Evolutionary conservation across 2,797 vertebrate species (phyloP).

Genomic region (Hafferia zeledoni): DNA sequence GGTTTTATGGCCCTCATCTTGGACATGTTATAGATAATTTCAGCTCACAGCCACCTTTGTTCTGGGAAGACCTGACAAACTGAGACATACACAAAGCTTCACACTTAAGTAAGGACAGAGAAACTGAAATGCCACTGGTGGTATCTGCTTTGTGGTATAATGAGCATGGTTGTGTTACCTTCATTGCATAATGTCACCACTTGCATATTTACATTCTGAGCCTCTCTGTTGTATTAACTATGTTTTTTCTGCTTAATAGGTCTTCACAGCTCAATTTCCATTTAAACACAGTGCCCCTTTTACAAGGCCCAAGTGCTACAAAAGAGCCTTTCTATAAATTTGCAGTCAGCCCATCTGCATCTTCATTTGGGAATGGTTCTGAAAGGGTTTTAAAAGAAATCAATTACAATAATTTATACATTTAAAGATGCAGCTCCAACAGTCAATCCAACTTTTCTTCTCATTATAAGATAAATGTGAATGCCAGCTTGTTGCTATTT

Average conservation of each 20-base stretch:
- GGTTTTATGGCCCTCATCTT: not conserved
- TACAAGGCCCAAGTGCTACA: not conserved
- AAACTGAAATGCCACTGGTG: not conserved
- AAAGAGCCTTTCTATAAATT: not conserved
- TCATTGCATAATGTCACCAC: not conserved
- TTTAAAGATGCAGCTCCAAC: not conserved
- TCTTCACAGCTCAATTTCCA: not conserved
- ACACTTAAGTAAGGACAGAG: not conserved
- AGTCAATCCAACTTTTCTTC: slow-evolving; percentile 15
- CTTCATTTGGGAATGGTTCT: not conserved
- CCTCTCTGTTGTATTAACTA: not conserved
- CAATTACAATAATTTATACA: slow-evolving; percentile 24
- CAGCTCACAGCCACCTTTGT: not conserved
- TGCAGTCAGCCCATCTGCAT: not conserved
- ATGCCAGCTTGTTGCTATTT: slow-evolving; percentile 47
- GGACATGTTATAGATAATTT: not conserved
- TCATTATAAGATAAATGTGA: slow-evolving; percentile 17
- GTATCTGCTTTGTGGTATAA: not conserved
- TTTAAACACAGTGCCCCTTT: not conserved
- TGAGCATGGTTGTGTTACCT: not conserved
- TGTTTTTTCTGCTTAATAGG: not conserved
- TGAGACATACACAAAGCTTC: not conserved
- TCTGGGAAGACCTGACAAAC: not conserved
- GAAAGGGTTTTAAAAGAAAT: slow-evolving; percentile 20
- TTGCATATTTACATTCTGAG: not conserved